Evolutionary conservation across 2,797 vertebrate species (phyloP), one percentile per base, ranked within the genome.

Genomic region (Channa striata): DNA sequence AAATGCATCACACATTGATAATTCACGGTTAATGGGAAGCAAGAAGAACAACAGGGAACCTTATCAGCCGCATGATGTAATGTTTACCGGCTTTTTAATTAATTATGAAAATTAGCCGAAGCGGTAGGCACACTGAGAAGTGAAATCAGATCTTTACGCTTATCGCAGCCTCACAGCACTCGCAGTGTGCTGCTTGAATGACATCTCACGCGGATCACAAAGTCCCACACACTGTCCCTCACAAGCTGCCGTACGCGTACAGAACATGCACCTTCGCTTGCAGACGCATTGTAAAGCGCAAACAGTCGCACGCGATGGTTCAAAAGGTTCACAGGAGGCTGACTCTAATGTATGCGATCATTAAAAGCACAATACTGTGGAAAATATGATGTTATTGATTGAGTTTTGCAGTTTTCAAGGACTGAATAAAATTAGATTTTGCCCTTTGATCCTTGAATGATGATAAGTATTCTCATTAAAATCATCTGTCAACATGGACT

Each of bases 71-170:
- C 59, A 2, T 88, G 87, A 91, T 91, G 87, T 86, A 89, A 91
- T 92, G 90, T 92, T 93, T 92, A 93, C 92, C 72, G 62, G 73
- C 88, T 84, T 89, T 92, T 90, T 91, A 90, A 93, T 93, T 92
- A 91, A 93, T 93, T 92, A 91, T 92, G 92, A 91, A 93, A 92
- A 93, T 93, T 81, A 90, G 87, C 81, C 68, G 5, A 74, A 86
- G 89, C 84, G 43, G 73, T 67, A 71, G 86, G 89, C 87, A 89
- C 59, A 60, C 83, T 74, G 89, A 69, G 88, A 83, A 86, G 87
- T 82, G 84, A 90, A 93, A 93, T 93, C 88, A 84, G 91, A 93
- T 93, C 90, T 89, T 82, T 77, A 83, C 59, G 87, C 91, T 92
- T 92, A 93, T 93, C 91, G 56, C 91, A 53, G 78, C 52, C 86